These are phyloP conservation scores for Microcebus murinus DNA, from an alignment of 2,113 vertebrate species.

Conservation along the genomic window DNA sequence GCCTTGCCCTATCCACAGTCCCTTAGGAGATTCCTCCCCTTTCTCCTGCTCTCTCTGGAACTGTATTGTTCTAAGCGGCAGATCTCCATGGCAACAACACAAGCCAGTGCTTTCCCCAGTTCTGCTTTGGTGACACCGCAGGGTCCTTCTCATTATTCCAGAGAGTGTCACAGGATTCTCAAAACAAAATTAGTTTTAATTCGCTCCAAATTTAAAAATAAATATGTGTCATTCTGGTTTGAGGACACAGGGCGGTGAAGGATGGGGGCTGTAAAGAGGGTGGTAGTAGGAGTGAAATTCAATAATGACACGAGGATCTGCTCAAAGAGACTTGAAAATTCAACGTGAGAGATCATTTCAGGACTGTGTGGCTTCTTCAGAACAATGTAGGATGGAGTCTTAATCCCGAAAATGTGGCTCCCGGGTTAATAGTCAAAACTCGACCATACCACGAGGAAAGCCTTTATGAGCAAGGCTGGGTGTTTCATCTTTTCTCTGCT, in stretches of 20 bases:
- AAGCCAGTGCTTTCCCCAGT: conserved; percentile 42
- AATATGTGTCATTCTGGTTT: conserved; percentile 33
- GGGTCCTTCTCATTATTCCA: conserved; percentile 68
- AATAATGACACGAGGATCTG: background rate
- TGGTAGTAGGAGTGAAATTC: background rate
- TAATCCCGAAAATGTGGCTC: background rate
- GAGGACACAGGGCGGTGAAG: background rate
- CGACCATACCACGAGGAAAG: background rate
- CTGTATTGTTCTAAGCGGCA: conserved; percentile 18
- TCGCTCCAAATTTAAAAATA: conserved; percentile 63
- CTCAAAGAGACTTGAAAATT: background rate
- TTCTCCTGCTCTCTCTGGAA: conserved; percentile 22
- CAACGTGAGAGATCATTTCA: conserved; percentile 5
- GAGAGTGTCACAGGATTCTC: conserved; percentile 41
- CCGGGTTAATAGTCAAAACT: background rate
- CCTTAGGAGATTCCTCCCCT: background rate
- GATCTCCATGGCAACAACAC: conserved; percentile 71
- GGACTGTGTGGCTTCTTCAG: background rate
- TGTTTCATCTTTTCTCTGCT: background rate
- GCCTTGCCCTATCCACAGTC: background rate
- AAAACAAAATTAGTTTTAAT: conserved; percentile 70
- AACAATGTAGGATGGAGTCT: background rate
- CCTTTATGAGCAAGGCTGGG: background rate
- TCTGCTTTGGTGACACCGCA: conserved; percentile 53
- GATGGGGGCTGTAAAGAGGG: background rate